A percentile compares a stretch with the other conserved stretches of the same genome.
Conservation (phyloP, 2,888 invertebrate species). For the Dryocosmus kuriphilus region DNA sequence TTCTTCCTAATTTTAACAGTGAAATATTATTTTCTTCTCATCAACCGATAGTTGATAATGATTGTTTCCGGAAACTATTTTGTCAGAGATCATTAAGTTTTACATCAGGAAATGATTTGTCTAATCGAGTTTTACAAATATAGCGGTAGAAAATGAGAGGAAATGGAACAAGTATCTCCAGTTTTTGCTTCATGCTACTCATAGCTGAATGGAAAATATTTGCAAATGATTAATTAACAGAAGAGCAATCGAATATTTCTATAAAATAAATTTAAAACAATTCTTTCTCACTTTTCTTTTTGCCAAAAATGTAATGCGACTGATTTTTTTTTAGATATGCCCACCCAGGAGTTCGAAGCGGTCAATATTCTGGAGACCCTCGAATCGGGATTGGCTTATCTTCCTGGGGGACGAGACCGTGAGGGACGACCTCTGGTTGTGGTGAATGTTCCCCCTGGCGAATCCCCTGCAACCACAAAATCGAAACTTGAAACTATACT, state of each 20-base stretch:
- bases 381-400: slow-evolving; percentile 81
- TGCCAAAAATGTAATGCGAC: neutral
- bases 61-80: neutral
- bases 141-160: neutral
- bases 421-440: slow-evolving; percentile 83
- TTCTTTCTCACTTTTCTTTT: neutral
- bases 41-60: too few relatives aligned
- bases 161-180: slow-evolving; percentile 1
- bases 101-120: neutral
- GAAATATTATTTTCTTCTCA: neutral
- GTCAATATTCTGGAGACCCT: slow-evolving; percentile 81
- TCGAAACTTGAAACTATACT: slow-evolving; percentile 75
- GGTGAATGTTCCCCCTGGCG: slow-evolving; percentile 80
- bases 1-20: neutral
- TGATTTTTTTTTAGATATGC: slow-evolving; percentile 59
- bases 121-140: neutral
- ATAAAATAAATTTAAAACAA: too few relatives aligned
- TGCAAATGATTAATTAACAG: too few relatives aligned
- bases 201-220: too few relatives aligned
- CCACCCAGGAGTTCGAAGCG: slow-evolving; percentile 77
- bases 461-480: slow-evolving; percentile 78
- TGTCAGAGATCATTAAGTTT: neutral
- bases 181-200: neutral
- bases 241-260: too few relatives aligned
- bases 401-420: slow-evolving; percentile 84